phyloP scores from a whole-genome alignment of 2,113 vertebrate genomes.

The Theristicus caerulescens region DNA sequence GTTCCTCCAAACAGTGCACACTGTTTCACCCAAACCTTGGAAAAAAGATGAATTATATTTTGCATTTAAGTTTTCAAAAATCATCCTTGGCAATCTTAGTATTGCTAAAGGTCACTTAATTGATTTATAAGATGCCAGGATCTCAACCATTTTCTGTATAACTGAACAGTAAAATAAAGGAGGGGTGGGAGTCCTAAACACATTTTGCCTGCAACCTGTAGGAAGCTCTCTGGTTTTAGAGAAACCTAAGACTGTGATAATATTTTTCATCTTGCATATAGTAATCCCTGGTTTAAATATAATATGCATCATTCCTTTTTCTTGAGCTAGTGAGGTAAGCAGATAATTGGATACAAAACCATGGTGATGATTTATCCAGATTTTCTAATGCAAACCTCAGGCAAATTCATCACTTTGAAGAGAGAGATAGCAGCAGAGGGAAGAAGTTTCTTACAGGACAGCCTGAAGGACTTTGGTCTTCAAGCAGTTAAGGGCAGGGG shows the following conservation, averaged over 20 bases:
- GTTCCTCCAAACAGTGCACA: not conserved
- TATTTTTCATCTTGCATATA: not conserved
- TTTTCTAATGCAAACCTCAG: not conserved
- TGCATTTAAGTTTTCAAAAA: not conserved
- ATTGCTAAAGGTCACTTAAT: not conserved
- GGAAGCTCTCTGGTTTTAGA: not conserved
- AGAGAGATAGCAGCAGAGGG: not conserved
- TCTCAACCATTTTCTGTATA: not conserved
- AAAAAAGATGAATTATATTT: not conserved
- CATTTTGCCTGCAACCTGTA: not conserved
- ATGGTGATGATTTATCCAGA: not conserved
- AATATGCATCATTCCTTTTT: not conserved
- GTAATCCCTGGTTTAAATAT: not conserved
- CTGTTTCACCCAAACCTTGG: not conserved
- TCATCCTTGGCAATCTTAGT: not conserved
- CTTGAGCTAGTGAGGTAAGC: not conserved
- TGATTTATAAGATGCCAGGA: not conserved
- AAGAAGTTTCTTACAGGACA: not conserved
- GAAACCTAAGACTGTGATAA: not conserved
- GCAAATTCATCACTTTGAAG: not conserved
- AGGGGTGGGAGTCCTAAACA: not conserved
- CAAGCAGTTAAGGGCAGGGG: not conserved
- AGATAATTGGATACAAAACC: not conserved
- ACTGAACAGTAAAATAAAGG: not conserved
- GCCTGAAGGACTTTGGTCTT: not conserved